Percentiles rank a stretch among this genome's conserved stretches.
Conservation (phyloP, 2,113 vertebrate species). For the Ariopsis seemanni region DNA sequence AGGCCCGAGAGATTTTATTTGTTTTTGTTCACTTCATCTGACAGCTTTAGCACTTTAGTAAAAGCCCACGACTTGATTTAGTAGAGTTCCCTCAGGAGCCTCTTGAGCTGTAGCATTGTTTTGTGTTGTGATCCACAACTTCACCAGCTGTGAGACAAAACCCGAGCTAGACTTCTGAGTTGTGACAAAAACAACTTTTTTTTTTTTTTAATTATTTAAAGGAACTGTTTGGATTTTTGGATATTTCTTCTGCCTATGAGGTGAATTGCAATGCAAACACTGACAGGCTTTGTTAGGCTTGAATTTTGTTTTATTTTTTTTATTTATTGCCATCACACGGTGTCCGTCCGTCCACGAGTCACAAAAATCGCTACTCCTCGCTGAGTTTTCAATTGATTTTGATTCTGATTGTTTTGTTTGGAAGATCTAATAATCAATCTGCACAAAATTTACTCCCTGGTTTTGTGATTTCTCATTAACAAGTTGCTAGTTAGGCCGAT, state of each 20-base stretch:
- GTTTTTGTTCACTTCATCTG: slow-evolving; percentile 41
- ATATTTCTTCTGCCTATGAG: neutral
- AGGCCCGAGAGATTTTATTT: slow-evolving; percentile 17
- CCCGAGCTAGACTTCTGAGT: neutral
- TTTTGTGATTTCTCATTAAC: too few species aligned
- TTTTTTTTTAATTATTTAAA: neutral
- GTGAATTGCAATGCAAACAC: neutral
- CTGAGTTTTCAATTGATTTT: too few species aligned
- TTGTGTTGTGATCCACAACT: slow-evolving; percentile 19
- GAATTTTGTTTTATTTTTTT: too few species aligned
- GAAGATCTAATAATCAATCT: too few species aligned
- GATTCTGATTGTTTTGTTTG: too few species aligned
- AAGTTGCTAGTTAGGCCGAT: too few species aligned
- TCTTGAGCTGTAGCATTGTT: slow-evolving; percentile 2
- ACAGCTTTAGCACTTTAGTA: slow-evolving; percentile 41
- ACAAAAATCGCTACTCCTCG: too few species aligned
- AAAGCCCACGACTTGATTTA: slow-evolving; percentile 40
- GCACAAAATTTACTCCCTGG: too few species aligned
- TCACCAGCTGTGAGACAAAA: slow-evolving; percentile 8
- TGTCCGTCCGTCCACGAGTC: too few species aligned
- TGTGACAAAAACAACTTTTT: neutral
- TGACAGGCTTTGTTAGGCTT: neutral
- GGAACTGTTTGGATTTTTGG: neutral
- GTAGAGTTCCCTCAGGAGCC: neutral
- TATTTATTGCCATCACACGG: too few species aligned